Evolutionary conservation across 35 echinoderm and acorn worm genomes (phyloP).

Genomic region (Heliocidaris tuberculata): DNA sequence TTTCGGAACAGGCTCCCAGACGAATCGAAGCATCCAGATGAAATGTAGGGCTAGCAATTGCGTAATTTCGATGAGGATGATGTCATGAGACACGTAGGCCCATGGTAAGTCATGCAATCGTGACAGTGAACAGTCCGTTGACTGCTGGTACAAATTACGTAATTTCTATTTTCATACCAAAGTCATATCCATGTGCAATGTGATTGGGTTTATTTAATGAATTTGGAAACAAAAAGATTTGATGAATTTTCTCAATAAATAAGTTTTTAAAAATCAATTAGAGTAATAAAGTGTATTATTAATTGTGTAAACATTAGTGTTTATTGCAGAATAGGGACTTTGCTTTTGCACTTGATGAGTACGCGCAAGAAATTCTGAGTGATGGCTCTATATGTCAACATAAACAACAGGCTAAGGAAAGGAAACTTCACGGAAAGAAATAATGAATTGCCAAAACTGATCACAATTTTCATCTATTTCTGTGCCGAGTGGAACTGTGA

Average conservation of each 20-base stretch:
- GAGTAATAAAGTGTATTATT: not conserved
- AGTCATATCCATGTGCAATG: not conserved
- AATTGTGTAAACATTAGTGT: not conserved
- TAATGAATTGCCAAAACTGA: not conserved
- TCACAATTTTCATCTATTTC: not conserved
- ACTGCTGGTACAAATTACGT: not conserved
- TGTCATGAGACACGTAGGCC: not conserved
- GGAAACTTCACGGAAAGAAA: not conserved
- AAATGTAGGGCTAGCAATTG: not conserved
- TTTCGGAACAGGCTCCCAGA: not conserved
- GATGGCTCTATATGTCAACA: not conserved
- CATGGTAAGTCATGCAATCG: not conserved
- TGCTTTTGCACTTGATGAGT: not conserved
- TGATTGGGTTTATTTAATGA: not conserved
- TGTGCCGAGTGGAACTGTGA: not conserved
- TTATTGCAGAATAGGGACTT: not conserved
- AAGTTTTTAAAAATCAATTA: not conserved
- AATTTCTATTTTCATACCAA: slow-evolving; percentile 22
- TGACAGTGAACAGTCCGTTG: not conserved
- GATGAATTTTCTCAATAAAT: not conserved
- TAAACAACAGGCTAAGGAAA: not conserved
- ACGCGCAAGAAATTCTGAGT: not conserved
- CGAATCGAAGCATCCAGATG: not conserved
- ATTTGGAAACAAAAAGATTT: not conserved
- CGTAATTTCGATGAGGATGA: not conserved